phyloP scores from a whole-genome alignment of 2,888 invertebrate genomes.

The Kuschelorhynchus macadamiae region DNA sequence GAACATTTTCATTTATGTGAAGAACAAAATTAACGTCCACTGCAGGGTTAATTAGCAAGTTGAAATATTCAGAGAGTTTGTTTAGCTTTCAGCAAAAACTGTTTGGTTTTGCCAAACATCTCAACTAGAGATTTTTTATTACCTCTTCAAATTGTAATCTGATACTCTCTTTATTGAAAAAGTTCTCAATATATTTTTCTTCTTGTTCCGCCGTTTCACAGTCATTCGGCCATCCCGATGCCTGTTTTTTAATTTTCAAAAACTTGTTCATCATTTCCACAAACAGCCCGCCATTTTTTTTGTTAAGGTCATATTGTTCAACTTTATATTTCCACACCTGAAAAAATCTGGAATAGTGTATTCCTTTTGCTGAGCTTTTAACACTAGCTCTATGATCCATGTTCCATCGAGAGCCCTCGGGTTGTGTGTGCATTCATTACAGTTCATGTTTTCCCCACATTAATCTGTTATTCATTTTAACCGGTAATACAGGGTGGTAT shows the following conservation, averaged over 20 bases:
- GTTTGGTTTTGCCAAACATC: background rate
- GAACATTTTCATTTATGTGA: too few relatives aligned
- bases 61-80: constrained; percentile 7
- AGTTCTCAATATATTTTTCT: background rate
- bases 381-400: too few relatives aligned
- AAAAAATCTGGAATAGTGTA: background rate
- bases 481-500: constrained; percentile 51
- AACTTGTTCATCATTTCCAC: constrained; percentile 19
- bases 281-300: background rate
- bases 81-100: background rate
- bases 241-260: background rate
- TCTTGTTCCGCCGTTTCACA: too few relatives aligned
- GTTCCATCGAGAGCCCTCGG: too few relatives aligned
- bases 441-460: background rate
- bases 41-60: constrained; percentile 28
- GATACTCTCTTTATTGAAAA: too few relatives aligned
- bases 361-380: background rate
- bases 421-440: background rate
- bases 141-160: constrained; percentile 25
- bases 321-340: too few relatives aligned
- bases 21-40: too few relatives aligned
- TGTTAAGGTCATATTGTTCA: too few relatives aligned
- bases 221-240: too few relatives aligned
- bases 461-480: constrained; percentile 44
- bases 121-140: background rate